phyloP scores from a whole-genome alignment of 1,140 invertebrate genomes.

The Thrips palmi region DNA sequence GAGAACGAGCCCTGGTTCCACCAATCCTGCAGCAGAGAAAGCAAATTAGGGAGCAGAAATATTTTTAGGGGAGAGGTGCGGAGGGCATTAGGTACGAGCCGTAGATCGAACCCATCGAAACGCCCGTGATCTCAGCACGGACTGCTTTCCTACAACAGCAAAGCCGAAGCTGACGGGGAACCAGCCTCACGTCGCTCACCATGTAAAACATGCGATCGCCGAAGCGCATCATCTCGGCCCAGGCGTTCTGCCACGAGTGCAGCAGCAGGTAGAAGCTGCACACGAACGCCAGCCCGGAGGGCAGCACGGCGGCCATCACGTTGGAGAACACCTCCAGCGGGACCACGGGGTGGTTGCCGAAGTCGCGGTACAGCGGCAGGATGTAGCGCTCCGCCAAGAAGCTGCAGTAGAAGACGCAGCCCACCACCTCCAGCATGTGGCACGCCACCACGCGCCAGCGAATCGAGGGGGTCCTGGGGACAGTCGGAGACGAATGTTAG shows the following conservation, averaged over 20 bases:
- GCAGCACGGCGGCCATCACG: too few relatives aligned
- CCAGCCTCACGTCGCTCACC: too few relatives aligned
- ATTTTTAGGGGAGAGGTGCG: background rate
- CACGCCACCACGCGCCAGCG: constrained; percentile 52
- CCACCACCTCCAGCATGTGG: constrained; percentile 52
- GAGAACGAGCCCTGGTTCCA: constrained; percentile 75
- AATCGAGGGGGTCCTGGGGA: constrained; percentile 41
- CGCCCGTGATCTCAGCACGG: too few relatives aligned
- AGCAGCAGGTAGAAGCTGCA: constrained; percentile 69
- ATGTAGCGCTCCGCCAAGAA: constrained; percentile 62
- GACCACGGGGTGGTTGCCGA: constrained; percentile 41
- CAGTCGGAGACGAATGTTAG: constrained; percentile 8
- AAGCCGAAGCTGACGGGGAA: too few relatives aligned
- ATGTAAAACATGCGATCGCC: constrained; percentile 71
- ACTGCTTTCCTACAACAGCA: too few relatives aligned
- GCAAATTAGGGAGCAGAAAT: constrained; percentile 10
- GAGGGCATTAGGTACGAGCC: too few relatives aligned
- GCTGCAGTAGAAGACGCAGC: constrained; percentile 56
- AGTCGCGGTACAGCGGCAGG: constrained; percentile 47
- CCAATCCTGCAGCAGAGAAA: constrained; percentile 58
- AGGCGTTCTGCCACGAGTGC: constrained; percentile 78
- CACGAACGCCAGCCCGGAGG: constrained; percentile 51
- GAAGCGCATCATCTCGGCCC: constrained; percentile 70
- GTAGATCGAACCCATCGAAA: too few relatives aligned
- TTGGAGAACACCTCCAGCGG: constrained; percentile 39